phyloP scores from a whole-genome alignment of 1,140 invertebrate species.

The Drosophila kanapiae region DNA sequence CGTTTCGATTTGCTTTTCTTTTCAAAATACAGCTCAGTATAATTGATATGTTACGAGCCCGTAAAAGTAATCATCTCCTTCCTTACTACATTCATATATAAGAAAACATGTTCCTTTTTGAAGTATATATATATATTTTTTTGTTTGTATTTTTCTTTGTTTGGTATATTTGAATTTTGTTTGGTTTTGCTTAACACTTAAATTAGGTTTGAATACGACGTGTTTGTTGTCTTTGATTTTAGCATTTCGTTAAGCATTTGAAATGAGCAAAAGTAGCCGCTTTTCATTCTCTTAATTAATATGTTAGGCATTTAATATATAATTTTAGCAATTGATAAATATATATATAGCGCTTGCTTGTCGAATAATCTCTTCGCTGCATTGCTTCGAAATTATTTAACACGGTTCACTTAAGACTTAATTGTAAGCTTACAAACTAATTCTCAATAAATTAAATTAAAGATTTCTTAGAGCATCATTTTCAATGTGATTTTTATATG shows the following conservation, averaged over 20 bases:
- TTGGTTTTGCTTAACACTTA: slow-evolving; percentile 69
- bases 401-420: slow-evolving; percentile 50
- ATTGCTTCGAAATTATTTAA: slow-evolving; percentile 72
- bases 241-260: slow-evolving; percentile 57
- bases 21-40: slow-evolving; percentile 72
- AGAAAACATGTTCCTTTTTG: slow-evolving; percentile 52
- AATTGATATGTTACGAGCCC: slow-evolving; percentile 81
- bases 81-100: slow-evolving; percentile 33
- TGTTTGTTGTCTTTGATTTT: slow-evolving; percentile 51
- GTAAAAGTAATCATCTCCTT: slow-evolving; percentile 58
- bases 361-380: slow-evolving; percentile 36
- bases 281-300: slow-evolving; percentile 49
- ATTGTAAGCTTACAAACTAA: slow-evolving; percentile 57
- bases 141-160: slow-evolving; percentile 31
- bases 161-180: slow-evolving; percentile 38
- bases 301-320: slow-evolving; percentile 45
- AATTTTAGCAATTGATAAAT: slow-evolving; percentile 68
- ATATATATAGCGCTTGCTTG: slow-evolving; percentile 59
- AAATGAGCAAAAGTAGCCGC: slow-evolving; percentile 65
- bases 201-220: slow-evolving; percentile 51
- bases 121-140: slow-evolving; percentile 51
- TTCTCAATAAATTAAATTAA: slow-evolving; percentile 51
- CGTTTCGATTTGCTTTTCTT: slow-evolving; percentile 42
- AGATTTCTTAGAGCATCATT: slow-evolving; percentile 53
- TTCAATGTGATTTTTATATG: slow-evolving; percentile 45